phyloP scores from a whole-genome alignment of 2,113 vertebrate species.

The Nicator chloris region DNA sequence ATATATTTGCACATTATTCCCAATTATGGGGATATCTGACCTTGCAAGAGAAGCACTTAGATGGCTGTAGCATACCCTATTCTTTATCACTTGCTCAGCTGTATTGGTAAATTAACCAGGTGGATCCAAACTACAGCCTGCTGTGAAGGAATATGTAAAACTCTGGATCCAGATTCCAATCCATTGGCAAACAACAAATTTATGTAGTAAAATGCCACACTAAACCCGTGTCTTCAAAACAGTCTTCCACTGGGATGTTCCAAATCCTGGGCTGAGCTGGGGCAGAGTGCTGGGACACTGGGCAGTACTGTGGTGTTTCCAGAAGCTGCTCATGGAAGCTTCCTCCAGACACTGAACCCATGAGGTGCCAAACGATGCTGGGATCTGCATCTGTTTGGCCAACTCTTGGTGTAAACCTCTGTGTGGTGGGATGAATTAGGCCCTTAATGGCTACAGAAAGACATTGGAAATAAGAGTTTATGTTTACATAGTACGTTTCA shows the following conservation, averaged over 20 bases:
- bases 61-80: background rate
- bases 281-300: background rate
- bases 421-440: background rate
- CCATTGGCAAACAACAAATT: background rate
- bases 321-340: background rate
- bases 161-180: background rate
- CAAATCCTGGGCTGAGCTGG: background rate
- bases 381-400: background rate
- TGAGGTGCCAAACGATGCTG: background rate
- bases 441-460: background rate
- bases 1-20: background rate
- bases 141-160: background rate
- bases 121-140: background rate
- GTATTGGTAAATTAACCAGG: background rate
- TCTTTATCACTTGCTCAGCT: background rate
- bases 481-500: slow-evolving; percentile 22
- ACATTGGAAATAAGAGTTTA: background rate
- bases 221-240: background rate
- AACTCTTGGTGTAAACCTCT: background rate
- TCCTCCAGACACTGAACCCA: background rate
- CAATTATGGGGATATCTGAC: background rate
- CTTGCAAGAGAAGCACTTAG: background rate
- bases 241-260: background rate
- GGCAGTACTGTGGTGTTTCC: background rate
- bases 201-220: background rate